Conservation (phyloP, 2,797 vertebrate species). For the Pogonophryne albipinna region DNA sequence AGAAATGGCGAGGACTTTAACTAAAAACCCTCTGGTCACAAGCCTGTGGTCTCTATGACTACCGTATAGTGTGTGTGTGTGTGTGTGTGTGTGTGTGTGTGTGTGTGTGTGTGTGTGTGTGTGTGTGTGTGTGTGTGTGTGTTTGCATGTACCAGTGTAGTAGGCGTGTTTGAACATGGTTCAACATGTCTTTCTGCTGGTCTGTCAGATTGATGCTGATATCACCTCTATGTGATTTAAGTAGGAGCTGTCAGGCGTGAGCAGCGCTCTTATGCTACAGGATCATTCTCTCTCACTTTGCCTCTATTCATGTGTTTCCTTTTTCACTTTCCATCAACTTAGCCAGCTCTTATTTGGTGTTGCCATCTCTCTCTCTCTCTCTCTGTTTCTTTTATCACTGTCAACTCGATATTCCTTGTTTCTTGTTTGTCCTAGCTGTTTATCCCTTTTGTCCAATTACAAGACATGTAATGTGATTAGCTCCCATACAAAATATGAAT, state of each 20-base stretch:
- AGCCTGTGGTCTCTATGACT: conserved; percentile 28
- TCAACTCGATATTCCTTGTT: not conserved
- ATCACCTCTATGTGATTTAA: conserved; percentile 31
- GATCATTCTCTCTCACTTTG: not conserved
- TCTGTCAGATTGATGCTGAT: conserved; percentile 29
- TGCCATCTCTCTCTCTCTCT: not conserved
- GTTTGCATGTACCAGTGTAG: not conserved
- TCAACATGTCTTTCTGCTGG: conserved; percentile 18
- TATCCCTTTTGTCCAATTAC: not conserved
- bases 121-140: too few relatives aligned
- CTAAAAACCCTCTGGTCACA: conserved; percentile 12
- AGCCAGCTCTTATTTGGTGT: not conserved
- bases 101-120: too few relatives aligned
- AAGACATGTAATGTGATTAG: not conserved
- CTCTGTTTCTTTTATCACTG: not conserved
- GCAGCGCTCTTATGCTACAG: not conserved
- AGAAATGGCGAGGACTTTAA: conserved; percentile 37
- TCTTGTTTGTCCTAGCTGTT: not conserved
- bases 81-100: too few relatives aligned
- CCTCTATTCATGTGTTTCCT: conserved; percentile 7
- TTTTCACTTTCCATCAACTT: not conserved
- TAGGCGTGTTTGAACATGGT: conserved; percentile 29
- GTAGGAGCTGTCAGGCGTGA: conserved; percentile 29
- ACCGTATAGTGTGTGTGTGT: not conserved
- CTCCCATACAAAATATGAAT: too few relatives aligned